Base-by-base conservation (phyloP, 2,888 invertebrate genomes). In the Mesopsocus fuscifrons region DNA sequence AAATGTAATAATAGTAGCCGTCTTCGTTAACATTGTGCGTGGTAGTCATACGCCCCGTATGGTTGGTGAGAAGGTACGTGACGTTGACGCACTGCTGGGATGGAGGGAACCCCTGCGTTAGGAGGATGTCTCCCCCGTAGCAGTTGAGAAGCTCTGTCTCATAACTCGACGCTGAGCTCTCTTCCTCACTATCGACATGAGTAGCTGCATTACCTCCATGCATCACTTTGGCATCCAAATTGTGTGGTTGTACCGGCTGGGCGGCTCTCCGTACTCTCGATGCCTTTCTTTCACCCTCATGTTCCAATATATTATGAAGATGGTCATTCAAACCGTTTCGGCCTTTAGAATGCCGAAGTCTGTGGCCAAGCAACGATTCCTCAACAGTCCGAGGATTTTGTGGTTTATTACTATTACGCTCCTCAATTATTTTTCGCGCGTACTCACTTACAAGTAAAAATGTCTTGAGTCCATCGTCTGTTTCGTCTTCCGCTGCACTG, bases 1-100 rank as follows among this genome's bases (percentile, higher is more conserved):
- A 85, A 51, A 87, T 83, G 53, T 85, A 87, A 61, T 87, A 87
- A 58, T 85, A 87, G 61, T 85, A 85, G 5, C 84, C 85, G 56
- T 83, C 78, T 41, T 71, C 66, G 30, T 69, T 64, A 18, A 85
- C 77, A 49, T 80, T 72, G 52, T 85, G 82, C 45, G 68, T 69
- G 1, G 72, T 69, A 47, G 71, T 64, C 65, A 81, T 74, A 20
- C 73, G 71, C 4, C 73, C 73, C 2, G 51, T 52, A 1, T 49
- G 50, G 43, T 51, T 49, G 45, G 67, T 69, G 52, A 80, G 73
- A 49, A 82, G 65, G 52, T 76, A 78, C 51, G 71, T 69, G 1
- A 78, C 71, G 58, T 72, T 72, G 26, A 69, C 70, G 54, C 84
- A 85, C 30, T 69, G 63, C 32, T 68, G 62, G 21, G 77, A 77